Conservation (phyloP, 2,888 invertebrate genomes). For the Ophonus ardosiacus region DNA sequence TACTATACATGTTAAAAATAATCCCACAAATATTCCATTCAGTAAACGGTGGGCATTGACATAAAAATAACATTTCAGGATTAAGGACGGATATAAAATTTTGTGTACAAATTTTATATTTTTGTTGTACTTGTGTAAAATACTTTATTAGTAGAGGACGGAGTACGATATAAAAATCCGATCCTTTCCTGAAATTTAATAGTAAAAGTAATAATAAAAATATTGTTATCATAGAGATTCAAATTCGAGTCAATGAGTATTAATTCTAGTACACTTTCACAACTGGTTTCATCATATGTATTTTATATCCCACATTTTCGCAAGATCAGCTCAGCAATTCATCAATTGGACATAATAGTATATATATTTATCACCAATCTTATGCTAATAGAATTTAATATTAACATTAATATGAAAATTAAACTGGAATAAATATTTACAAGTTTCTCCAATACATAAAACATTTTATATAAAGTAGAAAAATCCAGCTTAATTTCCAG, state of each 20-base stretch:
- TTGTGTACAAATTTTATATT: conserved; percentile 10
- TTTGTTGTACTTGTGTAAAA: conserved; percentile 37
- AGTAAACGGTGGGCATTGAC: conserved; percentile 54
- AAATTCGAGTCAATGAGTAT: conserved; percentile 50
- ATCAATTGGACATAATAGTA: neutral
- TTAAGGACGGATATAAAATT: conserved; percentile 52
- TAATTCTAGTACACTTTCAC: conserved; percentile 44
- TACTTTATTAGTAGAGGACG: conserved; percentile 46
- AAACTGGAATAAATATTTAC: conserved; percentile 35
- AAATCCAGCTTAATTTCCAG: conserved; percentile 37
- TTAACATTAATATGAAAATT: conserved; percentile 37
- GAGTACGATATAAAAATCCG: conserved; percentile 53
- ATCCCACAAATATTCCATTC: conserved; percentile 58
- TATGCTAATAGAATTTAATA: conserved; percentile 31
- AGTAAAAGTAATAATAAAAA: conserved; percentile 54
- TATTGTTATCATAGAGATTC: conserved; percentile 50
- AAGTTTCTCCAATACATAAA: conserved; percentile 6
- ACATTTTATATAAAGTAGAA: neutral
- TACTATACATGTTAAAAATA: conserved; percentile 57
- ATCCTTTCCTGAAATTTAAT: conserved; percentile 48
- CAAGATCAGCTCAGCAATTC: conserved; percentile 21
- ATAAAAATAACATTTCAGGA: conserved; percentile 58
- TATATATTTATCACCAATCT: conserved; percentile 25
- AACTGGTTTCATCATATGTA: conserved; percentile 21
- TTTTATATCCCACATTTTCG: conserved; percentile 47